phyloP scores from a whole-genome alignment of 2,888 invertebrate species.

The Parthenolecanium corni region DNA sequence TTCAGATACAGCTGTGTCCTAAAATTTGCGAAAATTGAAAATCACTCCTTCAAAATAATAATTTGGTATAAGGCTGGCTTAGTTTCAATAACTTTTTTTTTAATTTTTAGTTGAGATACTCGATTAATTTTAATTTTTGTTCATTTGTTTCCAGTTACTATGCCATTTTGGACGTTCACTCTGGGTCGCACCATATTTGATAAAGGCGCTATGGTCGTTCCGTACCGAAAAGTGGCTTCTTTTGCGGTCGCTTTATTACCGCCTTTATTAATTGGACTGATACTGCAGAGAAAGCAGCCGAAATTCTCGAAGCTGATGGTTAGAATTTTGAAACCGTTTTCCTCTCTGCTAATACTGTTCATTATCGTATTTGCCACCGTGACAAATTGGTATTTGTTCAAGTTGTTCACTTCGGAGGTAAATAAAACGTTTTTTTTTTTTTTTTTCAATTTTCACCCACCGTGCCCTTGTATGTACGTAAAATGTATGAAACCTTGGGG shows the following conservation, averaged over 20 bases:
- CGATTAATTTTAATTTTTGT: no score
- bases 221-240: constrained; percentile 61
- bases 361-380: constrained; percentile 76
- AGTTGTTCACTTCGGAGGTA: constrained; percentile 78
- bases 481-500: no score
- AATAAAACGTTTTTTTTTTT: constrained; percentile 35
- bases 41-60: no score
- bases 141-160: constrained; percentile 50
- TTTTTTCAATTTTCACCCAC: no score
- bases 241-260: constrained; percentile 65
- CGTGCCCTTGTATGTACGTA: no score
- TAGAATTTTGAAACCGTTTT: constrained; percentile 71
- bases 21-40: no score
- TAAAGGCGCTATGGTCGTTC: constrained; percentile 58
- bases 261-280: constrained; percentile 58
- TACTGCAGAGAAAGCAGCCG: constrained; percentile 51
- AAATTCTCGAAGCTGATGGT: constrained; percentile 57
- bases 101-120: no score
- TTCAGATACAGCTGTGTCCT: no score
- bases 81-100: no score
- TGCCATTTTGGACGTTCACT: constrained; percentile 85
- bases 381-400: constrained; percentile 80
- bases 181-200: constrained; percentile 64
- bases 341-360: constrained; percentile 63
- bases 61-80: no score